These are phyloP conservation scores for Aix galericulata DNA, from an alignment of 2,113 vertebrate genomes.

Conservation along the genomic window DNA sequence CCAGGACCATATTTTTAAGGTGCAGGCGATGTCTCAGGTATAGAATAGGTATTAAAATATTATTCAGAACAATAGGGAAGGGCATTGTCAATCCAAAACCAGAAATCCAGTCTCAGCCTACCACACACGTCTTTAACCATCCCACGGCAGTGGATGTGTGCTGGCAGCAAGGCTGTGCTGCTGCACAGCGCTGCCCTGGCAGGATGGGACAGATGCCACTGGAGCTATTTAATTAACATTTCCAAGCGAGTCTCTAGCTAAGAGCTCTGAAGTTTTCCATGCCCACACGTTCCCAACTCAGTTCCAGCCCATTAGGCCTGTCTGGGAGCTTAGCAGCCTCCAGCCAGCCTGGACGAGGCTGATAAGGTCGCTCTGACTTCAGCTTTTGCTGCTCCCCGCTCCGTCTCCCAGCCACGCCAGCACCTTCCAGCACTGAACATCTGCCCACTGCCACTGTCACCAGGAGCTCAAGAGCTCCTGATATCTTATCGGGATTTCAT, in stretches of 20 bases:
- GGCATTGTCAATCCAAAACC: not conserved
- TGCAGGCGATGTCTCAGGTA: not conserved
- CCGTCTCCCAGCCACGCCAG: not conserved
- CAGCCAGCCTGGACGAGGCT: not conserved
- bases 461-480: slow-evolving; percentile 9
- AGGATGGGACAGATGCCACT: not conserved
- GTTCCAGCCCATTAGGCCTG: slow-evolving; percentile 49
- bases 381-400: not conserved
- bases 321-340: not conserved
- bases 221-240: slow-evolving; percentile 48
- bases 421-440: not conserved
- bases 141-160: not conserved
- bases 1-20: not conserved
- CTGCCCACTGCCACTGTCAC: not conserved
- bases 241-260: slow-evolving; percentile 6
- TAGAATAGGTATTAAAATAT: not conserved
- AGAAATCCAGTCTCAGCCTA: not conserved
- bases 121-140: not conserved
- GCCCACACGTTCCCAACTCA: not conserved
- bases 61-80: not conserved
- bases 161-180: not conserved
- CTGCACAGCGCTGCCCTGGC: not conserved
- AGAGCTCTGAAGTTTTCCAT: not conserved
- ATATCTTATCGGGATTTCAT: not conserved
- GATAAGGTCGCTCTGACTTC: slow-evolving; percentile 26